These are phyloP conservation scores for Drosophila quasianomalipes DNA, from an alignment of 2,888 invertebrate species.

Conservation along the genomic window DNA sequence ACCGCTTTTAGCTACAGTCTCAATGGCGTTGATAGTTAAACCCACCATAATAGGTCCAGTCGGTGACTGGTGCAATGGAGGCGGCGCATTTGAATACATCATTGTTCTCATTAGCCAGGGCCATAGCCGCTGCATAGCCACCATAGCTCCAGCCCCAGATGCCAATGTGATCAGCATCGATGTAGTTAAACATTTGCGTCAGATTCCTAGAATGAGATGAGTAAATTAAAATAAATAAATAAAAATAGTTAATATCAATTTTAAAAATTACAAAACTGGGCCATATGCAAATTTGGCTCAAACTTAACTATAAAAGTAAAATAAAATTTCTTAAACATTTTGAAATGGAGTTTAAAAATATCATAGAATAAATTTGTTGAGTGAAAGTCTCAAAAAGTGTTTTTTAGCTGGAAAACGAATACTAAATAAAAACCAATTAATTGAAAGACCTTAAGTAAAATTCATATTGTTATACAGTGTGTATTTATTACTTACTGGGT, in stretches of 20 bases:
- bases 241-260: background rate
- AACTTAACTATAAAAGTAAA: background rate
- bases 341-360: background rate
- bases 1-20: background rate
- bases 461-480: background rate
- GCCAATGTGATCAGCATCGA: conserved; percentile 93
- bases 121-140: conserved; percentile 96
- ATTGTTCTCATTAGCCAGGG: conserved; percentile 91
- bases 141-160: conserved; percentile 99
- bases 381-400: background rate
- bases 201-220: conserved; percentile 84
- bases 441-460: background rate
- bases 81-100: conserved; percentile 96
- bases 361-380: background rate
- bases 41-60: conserved; percentile 97
- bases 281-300: background rate
- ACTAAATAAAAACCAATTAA: background rate
- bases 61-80: conserved; percentile 98
- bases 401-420: background rate
- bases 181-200: conserved; percentile 89
- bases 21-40: background rate
- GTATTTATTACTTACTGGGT: conserved; percentile 86
- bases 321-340: background rate
- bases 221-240: background rate
- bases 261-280: no score